Percentiles rank a stretch among this genome's conserved stretches.
phyloP scores from a whole-genome alignment of 2,888 invertebrate genomes.

The Leuctra nigra region DNA sequence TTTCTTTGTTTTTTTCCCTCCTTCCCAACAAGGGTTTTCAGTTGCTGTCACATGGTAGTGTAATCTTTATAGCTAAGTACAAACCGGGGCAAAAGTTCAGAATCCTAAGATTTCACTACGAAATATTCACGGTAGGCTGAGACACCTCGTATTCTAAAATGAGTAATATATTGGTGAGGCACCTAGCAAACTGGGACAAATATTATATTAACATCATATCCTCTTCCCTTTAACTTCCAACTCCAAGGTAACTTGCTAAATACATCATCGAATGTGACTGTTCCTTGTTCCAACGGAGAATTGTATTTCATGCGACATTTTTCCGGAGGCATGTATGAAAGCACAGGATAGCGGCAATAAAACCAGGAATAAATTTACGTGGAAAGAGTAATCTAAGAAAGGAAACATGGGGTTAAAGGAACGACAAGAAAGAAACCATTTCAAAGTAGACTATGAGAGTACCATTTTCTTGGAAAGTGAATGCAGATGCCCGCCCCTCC shows the following conservation, averaged over 20 bases:
- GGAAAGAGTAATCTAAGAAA: constrained; percentile 18
- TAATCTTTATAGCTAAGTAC: constrained; percentile 18
- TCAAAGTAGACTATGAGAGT: neutral
- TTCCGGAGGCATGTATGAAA: neutral
- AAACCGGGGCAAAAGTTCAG: constrained; percentile 9
- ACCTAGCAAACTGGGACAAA: no score
- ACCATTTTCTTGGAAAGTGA: no score
- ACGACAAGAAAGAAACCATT: constrained; percentile 13
- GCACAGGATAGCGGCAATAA: constrained; percentile 15
- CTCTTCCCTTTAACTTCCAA: neutral
- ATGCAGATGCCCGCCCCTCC: no score
- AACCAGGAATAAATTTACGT: constrained; percentile 17
- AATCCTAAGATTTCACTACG: no score
- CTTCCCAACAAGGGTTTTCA: constrained; percentile 16
- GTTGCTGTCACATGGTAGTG: constrained; percentile 10
- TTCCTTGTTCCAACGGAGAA: neutral
- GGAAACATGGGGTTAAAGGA: constrained; percentile 10
- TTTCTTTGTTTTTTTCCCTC: constrained; percentile 19
- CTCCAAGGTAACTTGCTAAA: no score
- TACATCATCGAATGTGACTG: neutral
- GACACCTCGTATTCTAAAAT: no score
- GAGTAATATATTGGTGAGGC: no score
- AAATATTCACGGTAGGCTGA: no score
- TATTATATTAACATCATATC: no score
- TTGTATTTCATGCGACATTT: neutral